These are phyloP conservation scores for Etia nguti DNA, from an alignment of 2,113 vertebrate species.

Conservation along the genomic window DNA sequence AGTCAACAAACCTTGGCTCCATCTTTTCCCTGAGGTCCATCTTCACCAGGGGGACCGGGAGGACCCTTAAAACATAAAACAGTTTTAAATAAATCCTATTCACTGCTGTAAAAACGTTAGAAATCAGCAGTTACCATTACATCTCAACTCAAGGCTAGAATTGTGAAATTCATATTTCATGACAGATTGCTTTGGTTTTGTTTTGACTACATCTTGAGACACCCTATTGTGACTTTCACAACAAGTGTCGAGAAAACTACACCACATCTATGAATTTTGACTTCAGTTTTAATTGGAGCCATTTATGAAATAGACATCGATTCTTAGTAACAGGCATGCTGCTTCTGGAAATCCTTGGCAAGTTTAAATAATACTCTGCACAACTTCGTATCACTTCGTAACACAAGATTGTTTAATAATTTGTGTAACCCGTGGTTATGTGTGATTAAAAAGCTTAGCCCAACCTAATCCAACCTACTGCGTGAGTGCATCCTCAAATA, in stretches of 20 bases:
- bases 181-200: too few relatives aligned
- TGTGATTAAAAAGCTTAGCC: not conserved
- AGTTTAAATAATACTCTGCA: not conserved
- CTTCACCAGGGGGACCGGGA: slow-evolving; percentile 87
- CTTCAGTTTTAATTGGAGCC: not conserved
- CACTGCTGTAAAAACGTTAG: not conserved
- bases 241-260: not conserved
- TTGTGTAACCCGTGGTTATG: not conserved
- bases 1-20: slow-evolving; percentile 80
- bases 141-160: not conserved
- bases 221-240: too few relatives aligned
- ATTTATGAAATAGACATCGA: accelerated
- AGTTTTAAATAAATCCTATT: not conserved
- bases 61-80: slow-evolving; percentile 77
- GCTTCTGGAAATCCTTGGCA: not conserved
- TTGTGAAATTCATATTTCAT: not conserved
- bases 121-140: not conserved
- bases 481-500: not conserved
- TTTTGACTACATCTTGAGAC: too few relatives aligned
- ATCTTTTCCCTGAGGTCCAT: slow-evolving; percentile 91
- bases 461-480: not conserved
- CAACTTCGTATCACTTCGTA: not conserved
- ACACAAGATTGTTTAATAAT: not conserved
- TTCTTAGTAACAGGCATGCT: accelerated
- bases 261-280: not conserved